phyloP scores from a whole-genome alignment of 2,888 invertebrate species.

The Diogma glabrata region DNA sequence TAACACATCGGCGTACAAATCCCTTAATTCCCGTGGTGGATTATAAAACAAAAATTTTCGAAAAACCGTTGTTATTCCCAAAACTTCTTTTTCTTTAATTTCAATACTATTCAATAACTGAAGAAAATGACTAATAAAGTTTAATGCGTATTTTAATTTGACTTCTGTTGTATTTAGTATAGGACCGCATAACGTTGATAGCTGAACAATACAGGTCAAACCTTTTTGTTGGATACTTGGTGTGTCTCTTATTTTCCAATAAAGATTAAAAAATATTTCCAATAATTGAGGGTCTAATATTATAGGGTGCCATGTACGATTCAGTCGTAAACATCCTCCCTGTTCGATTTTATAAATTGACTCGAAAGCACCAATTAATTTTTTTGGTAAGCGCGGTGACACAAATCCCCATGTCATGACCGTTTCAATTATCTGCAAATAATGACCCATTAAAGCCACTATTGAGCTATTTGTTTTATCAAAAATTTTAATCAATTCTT shows the following conservation, averaged over 20 bases:
- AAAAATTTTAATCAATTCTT: constrained; percentile 12
- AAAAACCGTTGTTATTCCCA: constrained; percentile 55
- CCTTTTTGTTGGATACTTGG: constrained; percentile 66
- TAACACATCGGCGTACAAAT: constrained; percentile 38
- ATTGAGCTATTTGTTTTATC: constrained; percentile 40
- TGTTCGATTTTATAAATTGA: constrained; percentile 55
- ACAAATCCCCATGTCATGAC: constrained; percentile 75
- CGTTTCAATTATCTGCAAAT: constrained; percentile 66
- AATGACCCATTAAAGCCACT: constrained; percentile 44
- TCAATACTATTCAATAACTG: constrained; percentile 46
- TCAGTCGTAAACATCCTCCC: constrained; percentile 46
- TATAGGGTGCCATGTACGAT: constrained; percentile 57
- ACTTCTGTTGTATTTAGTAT: constrained; percentile 40
- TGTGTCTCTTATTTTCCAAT: constrained; percentile 67
- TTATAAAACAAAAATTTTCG: constrained; percentile 50
- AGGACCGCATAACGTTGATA: constrained; percentile 56
- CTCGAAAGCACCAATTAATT: constrained; percentile 59
- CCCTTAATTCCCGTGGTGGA: constrained; percentile 35
- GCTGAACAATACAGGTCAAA: constrained; percentile 69
- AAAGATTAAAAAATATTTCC: constrained; percentile 69
- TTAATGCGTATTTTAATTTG: constrained; percentile 43
- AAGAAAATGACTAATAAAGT: constrained; percentile 48
- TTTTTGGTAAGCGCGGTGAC: constrained; percentile 52
- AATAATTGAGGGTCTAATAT: constrained; percentile 62
- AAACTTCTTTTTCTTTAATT: constrained; percentile 51